phyloP scores from a whole-genome alignment of 2,888 invertebrate genomes.

The Cloeon dipterum region DNA sequence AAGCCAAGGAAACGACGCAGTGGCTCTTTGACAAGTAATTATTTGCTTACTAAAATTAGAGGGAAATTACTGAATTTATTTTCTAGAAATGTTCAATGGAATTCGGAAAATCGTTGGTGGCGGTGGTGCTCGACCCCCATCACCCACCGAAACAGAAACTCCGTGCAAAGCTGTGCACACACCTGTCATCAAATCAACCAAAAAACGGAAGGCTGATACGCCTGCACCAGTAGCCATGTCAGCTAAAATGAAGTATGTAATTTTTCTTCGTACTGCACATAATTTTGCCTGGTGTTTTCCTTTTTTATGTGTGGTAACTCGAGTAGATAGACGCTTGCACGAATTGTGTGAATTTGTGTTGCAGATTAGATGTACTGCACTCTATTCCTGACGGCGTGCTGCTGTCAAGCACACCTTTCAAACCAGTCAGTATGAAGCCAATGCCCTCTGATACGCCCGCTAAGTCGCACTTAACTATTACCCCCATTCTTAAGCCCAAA shows the following conservation, averaged over 20 bases:
- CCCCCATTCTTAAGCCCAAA: constrained; percentile 27
- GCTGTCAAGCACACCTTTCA: constrained; percentile 25
- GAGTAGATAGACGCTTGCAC: constrained; percentile 4
- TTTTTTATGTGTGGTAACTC: constrained; percentile 6
- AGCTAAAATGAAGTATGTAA: constrained; percentile 40
- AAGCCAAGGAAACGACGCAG: constrained; percentile 39
- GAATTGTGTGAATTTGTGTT: constrained; percentile 12
- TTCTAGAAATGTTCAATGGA: constrained; percentile 48
- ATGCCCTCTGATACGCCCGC: neutral
- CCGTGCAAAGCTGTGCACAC: neutral
- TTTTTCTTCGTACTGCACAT: neutral
- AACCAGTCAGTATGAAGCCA: constrained; percentile 19
- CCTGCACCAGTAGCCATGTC: constrained; percentile 27
- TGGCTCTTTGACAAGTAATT: constrained; percentile 64
- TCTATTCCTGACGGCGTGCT: constrained; percentile 32
- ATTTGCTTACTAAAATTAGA: neutral
- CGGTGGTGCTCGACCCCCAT: constrained; percentile 21
- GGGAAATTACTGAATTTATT: constrained; percentile 3
- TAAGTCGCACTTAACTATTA: constrained; percentile 15
- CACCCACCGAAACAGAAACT: constrained; percentile 12
- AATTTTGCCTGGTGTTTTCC: neutral
- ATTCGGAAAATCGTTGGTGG: constrained; percentile 55
- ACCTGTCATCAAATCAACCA: constrained; percentile 22
- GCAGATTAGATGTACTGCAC: constrained; percentile 36
- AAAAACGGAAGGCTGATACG: constrained; percentile 32